Evolutionary conservation across 2,888 invertebrate genomes (phyloP).

Genomic region (Cheilosia variabilis): DNA sequence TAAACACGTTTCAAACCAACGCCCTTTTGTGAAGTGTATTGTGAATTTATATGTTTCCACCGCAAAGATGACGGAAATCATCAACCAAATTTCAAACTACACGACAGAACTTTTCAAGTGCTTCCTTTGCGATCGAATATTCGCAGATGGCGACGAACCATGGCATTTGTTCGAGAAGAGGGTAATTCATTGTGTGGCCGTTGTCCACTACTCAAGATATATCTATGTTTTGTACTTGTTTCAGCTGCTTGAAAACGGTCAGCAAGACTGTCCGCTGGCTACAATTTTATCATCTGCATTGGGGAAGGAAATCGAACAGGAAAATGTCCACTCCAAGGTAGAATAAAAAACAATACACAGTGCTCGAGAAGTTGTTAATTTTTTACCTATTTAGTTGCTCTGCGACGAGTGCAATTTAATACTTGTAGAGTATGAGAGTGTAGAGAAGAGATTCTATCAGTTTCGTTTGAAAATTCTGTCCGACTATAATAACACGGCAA

Average conservation of each 20-base stretch:
- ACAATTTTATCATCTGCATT: slow-evolving; percentile 73
- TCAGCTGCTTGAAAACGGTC: slow-evolving; percentile 58
- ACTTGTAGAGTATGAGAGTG: slow-evolving; percentile 87
- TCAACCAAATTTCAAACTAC: slow-evolving; percentile 48
- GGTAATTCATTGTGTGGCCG: slow-evolving; percentile 33
- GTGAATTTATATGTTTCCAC: not conserved
- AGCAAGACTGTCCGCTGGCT: slow-evolving; percentile 60
- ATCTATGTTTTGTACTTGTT: not conserved
- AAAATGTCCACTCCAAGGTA: slow-evolving; percentile 85
- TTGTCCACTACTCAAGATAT: not conserved
- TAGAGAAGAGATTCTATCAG: slow-evolving; percentile 85
- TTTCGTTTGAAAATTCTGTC: slow-evolving; percentile 85
- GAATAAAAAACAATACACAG: not conserved
- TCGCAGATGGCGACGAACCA: slow-evolving; percentile 68
- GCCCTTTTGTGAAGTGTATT: not conserved
- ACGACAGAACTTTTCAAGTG: slow-evolving; percentile 67
- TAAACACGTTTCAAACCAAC: not conserved
- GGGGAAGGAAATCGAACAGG: slow-evolving; percentile 83
- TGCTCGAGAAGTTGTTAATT: not conserved
- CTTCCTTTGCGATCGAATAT: slow-evolving; percentile 72
- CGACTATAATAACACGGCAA: slow-evolving; percentile 84
- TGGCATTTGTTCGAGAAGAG: slow-evolving; percentile 74
- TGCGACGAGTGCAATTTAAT: slow-evolving; percentile 89
- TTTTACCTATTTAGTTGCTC: slow-evolving; percentile 78
- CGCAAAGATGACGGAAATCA: slow-evolving; percentile 60